These are phyloP conservation scores for Automeris io DNA, from an alignment of 2,888 invertebrate species.

Conservation along the genomic window DNA sequence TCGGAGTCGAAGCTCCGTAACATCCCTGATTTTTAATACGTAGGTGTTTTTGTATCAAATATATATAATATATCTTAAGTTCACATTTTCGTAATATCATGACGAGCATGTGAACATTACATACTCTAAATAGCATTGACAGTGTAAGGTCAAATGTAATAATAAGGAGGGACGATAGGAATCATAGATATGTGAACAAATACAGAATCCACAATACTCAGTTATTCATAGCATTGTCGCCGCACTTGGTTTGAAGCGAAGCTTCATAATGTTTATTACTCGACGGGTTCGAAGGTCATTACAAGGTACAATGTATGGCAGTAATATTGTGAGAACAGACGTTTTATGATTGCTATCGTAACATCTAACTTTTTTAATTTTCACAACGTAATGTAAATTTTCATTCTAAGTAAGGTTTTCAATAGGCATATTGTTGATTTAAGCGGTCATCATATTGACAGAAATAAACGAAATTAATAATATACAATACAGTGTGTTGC, in stretches of 20 bases:
- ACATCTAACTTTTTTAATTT: too few relatives aligned
- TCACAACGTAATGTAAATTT: too few relatives aligned
- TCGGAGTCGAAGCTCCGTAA: too few relatives aligned
- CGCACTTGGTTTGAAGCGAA: slow-evolving; percentile 17
- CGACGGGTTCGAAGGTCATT: background rate
- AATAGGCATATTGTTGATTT: too few relatives aligned
- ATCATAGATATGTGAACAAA: slow-evolving; percentile 51
- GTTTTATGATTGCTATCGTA: background rate
- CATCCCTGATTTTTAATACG: too few relatives aligned
- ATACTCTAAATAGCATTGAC: slow-evolving; percentile 25
- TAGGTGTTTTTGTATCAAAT: too few relatives aligned
- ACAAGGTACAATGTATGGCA: background rate
- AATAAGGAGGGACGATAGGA: slow-evolving; percentile 45
- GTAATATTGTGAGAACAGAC: background rate
- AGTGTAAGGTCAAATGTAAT: slow-evolving; percentile 36
- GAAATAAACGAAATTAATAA: too few relatives aligned
- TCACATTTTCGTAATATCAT: background rate
- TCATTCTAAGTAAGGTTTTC: too few relatives aligned
- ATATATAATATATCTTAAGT: too few relatives aligned
- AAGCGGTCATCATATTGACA: too few relatives aligned
- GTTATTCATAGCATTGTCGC: slow-evolving; percentile 38
- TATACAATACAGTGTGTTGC: too few relatives aligned
- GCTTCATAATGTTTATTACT: slow-evolving; percentile 9
- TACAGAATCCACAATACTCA: slow-evolving; percentile 40
- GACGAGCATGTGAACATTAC: slow-evolving; percentile 1